Percentiles rank a stretch among this genome's conserved stretches.
Conservation (phyloP, 2,113 vertebrate genomes). For the Nibea albiflora region DNA sequence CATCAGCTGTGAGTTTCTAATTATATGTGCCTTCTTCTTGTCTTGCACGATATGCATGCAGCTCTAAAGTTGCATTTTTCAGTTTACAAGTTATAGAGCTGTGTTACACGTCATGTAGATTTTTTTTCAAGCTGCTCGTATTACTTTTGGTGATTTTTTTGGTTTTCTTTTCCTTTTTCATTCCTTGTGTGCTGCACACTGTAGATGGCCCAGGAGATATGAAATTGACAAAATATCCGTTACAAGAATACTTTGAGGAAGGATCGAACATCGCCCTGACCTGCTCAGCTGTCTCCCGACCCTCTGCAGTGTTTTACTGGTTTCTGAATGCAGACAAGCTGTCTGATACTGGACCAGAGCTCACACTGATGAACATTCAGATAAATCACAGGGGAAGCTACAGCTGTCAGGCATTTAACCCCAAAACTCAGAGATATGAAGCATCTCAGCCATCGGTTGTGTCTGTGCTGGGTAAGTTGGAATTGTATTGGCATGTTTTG, state of each 20-base stretch:
- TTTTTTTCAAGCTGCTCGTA: not conserved
- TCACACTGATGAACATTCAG: constrained; percentile 62
- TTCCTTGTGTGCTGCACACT: not conserved
- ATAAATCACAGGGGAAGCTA: constrained; percentile 59
- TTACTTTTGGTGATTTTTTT: not conserved
- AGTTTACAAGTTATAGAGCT: no score
- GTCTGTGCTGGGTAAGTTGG: constrained; percentile 55
- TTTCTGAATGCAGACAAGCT: constrained; percentile 44
- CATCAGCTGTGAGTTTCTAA: constrained; percentile 16
- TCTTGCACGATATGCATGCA: no score
- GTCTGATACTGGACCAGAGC: constrained; percentile 39
- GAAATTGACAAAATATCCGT: constrained; percentile 3
- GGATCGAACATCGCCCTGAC: constrained; percentile 61
- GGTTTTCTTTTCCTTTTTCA: not conserved
- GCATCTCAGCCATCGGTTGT: constrained; percentile 36
- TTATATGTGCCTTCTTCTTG: no score
- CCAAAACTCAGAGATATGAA: constrained; percentile 43
- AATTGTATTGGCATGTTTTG: not conserved
- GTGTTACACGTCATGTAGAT: no score
- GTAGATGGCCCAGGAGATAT: constrained; percentile 72
- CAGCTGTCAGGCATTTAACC: constrained; percentile 66
- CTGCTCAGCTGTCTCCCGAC: constrained; percentile 55
- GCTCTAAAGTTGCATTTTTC: no score
- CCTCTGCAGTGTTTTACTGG: constrained; percentile 39
- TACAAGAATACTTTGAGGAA: constrained; percentile 4